Evolutionary conservation across 2,797 vertebrate species (phyloP).

Genomic region (Sebastes itinus): DNA sequence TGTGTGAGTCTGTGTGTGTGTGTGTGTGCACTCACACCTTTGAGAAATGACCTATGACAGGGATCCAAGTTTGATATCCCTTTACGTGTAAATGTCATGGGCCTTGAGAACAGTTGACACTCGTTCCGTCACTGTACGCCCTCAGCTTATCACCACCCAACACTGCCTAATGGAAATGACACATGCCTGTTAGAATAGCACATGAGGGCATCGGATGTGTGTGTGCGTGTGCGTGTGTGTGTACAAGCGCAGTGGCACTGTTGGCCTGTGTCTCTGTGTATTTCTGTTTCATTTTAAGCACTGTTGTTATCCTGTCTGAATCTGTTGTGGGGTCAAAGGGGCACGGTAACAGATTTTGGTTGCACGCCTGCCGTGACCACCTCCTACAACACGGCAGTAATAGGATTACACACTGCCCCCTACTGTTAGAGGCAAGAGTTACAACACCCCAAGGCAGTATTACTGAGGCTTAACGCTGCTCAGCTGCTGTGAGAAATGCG

Average conservation of each 20-base stretch:
- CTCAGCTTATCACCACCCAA: slow-evolving; percentile 62
- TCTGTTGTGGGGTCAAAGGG: slow-evolving; percentile 40
- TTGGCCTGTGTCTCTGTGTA: neutral
- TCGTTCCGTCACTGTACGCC: slow-evolving; percentile 64
- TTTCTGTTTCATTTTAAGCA: slow-evolving; percentile 3
- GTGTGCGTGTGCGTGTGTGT: neutral
- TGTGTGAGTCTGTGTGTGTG: neutral
- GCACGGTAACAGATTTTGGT: slow-evolving; percentile 20
- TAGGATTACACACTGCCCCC: slow-evolving; percentile 56
- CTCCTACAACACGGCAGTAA: slow-evolving; percentile 6
- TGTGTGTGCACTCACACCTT: slow-evolving; percentile 38
- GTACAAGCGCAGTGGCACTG: neutral
- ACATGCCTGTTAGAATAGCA: slow-evolving; percentile 55
- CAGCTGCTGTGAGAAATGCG: slow-evolving; percentile 25
- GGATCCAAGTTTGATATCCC: slow-evolving; percentile 65
- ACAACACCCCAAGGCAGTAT: slow-evolving; percentile 18
- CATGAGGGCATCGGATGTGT: slow-evolving; percentile 31
- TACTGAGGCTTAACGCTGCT: slow-evolving; percentile 30
- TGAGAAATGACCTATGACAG: slow-evolving; percentile 74
- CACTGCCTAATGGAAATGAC: slow-evolving; percentile 69
- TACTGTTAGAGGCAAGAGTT: slow-evolving; percentile 49
- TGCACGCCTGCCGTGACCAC: slow-evolving; percentile 31
- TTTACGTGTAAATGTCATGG: slow-evolving; percentile 75
- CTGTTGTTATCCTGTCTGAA: slow-evolving; percentile 15
- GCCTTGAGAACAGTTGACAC: slow-evolving; percentile 74